Evolutionary conservation across 2,797 vertebrate species (phyloP), one percentile per base, ranked within the genome.

Genomic region (Scyliorhinus canicula): DNA sequence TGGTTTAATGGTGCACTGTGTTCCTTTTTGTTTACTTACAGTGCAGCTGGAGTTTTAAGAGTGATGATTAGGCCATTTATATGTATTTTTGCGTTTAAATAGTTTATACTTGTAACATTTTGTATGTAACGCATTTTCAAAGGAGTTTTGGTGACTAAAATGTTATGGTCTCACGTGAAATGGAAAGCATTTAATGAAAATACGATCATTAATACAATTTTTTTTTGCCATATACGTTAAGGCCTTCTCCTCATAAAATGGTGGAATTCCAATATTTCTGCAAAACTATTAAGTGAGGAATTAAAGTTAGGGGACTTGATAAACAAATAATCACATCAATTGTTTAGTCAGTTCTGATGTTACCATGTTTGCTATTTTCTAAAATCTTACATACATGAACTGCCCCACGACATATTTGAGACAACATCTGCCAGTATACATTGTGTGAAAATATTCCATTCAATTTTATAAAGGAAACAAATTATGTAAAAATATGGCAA

Each of bases 121-220:
- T n/a, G 35, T 21, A 71, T 71, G 12, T 16, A 71, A 21, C 65
- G 31, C 40, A 93, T 69, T 69, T 94, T 94, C 93, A 94, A 74
- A 94, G 93, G 67, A n/a, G 35, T 90, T 90, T 60, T 60, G 35
- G 86, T n/a, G n/a, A n/a, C 31, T 60, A 90, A 55, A 90, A 57
- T 52, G 44, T 93, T 12, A 50, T 31, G 28, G 28, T 50, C 9
- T 26, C 69, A 28, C 19, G 65, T 74, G 47, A 94, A 94, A 94
- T 90, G 85, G 28, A 52, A 90, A 60, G 35, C 57, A 94, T 74
- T 94, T 94, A 52, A 50, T 9, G 44, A 69, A 55, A 71, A 28
- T 28, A 65, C 4, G 67, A 94, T 94, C 6, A 94, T 71, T 26
- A 47, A 31, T 26, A 35, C 19, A 52, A 52, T 35, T 91, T 24